phyloP scores from a whole-genome alignment of 2,888 invertebrate genomes.

The Acanthosoma haemorrhoidale region DNA sequence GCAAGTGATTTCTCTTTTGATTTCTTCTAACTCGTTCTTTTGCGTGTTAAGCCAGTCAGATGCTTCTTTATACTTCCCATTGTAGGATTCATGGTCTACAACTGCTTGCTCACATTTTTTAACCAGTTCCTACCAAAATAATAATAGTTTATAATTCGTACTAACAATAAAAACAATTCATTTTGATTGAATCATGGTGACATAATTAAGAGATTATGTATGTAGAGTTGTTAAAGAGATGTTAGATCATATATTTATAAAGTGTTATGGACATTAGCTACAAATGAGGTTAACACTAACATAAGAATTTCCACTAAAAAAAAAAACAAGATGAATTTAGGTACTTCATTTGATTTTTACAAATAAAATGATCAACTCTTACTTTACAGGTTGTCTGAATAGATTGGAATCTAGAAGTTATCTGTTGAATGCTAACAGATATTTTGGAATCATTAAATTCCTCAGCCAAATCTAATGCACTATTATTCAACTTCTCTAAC shows the following conservation, averaged over 20 bases:
- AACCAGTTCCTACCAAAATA: constrained; percentile 60
- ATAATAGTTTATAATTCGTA: neutral
- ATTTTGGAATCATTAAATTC: constrained; percentile 76
- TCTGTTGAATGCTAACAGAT: constrained; percentile 81
- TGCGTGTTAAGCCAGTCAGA: constrained; percentile 64
- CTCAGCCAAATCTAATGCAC: constrained; percentile 77
- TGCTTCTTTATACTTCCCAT: constrained; percentile 78
- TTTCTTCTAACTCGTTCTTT: constrained; percentile 31
- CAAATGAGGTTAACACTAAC: too few species aligned
- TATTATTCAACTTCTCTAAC: constrained; percentile 79
- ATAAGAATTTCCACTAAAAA: too few species aligned
- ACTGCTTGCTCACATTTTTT: constrained; percentile 89
- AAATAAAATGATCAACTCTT: too few species aligned
- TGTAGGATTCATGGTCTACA: constrained; percentile 70
- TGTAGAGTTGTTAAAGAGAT: too few species aligned
- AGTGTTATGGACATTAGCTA: too few species aligned
- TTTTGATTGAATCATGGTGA: neutral
- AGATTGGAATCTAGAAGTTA: constrained; percentile 83
- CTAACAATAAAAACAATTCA: neutral
- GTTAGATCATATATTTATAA: too few species aligned
- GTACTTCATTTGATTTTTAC: too few species aligned
- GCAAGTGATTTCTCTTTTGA: constrained; percentile 30
- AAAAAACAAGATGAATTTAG: too few species aligned
- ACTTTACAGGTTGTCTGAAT: constrained; percentile 79
- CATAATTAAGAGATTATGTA: too few species aligned